phyloP scores from a whole-genome alignment of 2,113 vertebrate species.

The Raphicerus campestris region DNA sequence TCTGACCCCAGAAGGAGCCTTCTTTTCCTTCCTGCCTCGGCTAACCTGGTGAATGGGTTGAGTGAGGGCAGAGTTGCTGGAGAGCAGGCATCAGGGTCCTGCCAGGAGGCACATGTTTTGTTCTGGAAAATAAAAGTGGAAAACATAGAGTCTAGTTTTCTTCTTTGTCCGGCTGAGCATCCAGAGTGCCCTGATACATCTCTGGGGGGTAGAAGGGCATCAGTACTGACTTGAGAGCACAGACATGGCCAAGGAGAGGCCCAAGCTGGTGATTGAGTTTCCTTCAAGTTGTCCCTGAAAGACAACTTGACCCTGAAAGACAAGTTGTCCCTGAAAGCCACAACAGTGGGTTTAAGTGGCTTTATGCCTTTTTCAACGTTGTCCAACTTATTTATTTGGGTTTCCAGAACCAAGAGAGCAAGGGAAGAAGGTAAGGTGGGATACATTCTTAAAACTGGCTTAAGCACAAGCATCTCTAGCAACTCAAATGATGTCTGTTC shows the following conservation, averaged over 20 bases:
- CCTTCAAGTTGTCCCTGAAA: not conserved
- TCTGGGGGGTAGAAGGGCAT: accelerated
- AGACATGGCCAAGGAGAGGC: not conserved
- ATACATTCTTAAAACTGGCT: not conserved
- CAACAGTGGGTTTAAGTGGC: not conserved
- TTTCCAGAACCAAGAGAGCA: not conserved
- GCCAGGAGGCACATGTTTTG: not conserved
- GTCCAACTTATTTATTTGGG: not conserved
- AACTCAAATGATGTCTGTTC: no score
- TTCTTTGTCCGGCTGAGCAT: not conserved
- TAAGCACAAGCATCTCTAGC: not conserved
- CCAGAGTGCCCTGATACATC: accelerated
- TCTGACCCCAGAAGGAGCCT: no score
- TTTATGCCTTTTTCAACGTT: not conserved
- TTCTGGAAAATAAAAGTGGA: conserved; percentile 50
- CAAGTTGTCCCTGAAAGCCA: not conserved
- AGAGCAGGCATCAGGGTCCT: not conserved
- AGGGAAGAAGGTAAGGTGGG: not conserved
- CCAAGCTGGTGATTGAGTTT: not conserved
- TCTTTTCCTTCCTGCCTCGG: not conserved
- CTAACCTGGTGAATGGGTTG: not conserved
- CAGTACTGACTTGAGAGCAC: not conserved
- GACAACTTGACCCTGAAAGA: no score
- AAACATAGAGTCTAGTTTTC: not conserved
- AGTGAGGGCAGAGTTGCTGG: not conserved